These are phyloP conservation scores for Ophthalmolycus amberensis DNA, from an alignment of 2,113 vertebrate genomes.

Conservation along the genomic window DNA sequence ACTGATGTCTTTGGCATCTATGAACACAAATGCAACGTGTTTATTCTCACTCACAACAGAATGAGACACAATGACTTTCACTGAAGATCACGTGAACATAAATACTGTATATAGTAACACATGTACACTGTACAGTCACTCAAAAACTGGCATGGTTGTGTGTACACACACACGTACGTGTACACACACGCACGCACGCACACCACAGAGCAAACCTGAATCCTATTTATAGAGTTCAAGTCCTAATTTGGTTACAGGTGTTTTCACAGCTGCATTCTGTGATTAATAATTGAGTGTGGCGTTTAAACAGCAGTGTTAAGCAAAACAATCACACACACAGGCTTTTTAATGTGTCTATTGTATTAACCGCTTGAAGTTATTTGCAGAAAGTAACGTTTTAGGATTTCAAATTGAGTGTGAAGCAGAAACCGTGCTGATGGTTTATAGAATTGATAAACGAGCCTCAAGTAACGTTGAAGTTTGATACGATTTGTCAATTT, in stretches of 20 bases:
- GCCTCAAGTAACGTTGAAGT: no score
- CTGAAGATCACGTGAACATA: neutral
- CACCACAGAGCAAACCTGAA: neutral
- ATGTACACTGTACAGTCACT: neutral
- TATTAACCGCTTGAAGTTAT: neutral
- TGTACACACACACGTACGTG: accelerated
- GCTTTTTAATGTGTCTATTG: no score
- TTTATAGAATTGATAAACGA: no score
- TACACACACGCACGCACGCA: no score
- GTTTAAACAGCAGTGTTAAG: neutral
- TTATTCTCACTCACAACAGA: neutral
- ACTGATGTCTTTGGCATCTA: neutral
- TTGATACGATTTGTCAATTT: no score
- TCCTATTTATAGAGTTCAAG: neutral
- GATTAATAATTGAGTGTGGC: neutral
- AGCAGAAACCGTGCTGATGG: no score
- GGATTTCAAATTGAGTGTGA: no score
- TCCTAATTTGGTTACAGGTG: neutral
- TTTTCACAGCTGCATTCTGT: neutral
- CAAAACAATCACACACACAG: neutral
- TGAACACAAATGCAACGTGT: neutral
- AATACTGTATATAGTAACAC: neutral
- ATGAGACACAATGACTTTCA: neutral
- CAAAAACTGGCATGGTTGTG: neutral
- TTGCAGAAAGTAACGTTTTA: neutral